Conservation (phyloP, 2,113 vertebrate species). For the Mus musculus region DNA sequence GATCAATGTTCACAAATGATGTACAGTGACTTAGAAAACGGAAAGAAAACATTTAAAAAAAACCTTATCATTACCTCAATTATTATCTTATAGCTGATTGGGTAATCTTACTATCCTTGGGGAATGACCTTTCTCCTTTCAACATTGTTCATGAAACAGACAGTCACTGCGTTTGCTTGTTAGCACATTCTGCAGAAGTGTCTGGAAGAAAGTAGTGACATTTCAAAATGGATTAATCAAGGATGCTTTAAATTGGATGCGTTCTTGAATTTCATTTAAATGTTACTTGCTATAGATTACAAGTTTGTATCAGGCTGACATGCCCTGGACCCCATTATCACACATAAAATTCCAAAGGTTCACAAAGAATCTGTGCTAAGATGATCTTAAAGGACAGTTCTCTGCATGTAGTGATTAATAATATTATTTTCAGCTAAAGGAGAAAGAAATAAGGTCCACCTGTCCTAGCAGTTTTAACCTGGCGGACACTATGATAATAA, state of each 20-base stretch:
- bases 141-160: not conserved
- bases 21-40: slow-evolving; percentile 41
- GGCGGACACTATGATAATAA: not conserved
- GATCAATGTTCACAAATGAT: not conserved
- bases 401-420: not conserved
- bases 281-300: slow-evolving; percentile 25
- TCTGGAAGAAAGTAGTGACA: slow-evolving; percentile 48
- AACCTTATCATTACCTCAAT: slow-evolving; percentile 25
- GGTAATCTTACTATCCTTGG: slow-evolving; percentile 6
- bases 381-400: not conserved
- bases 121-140: slow-evolving; percentile 56
- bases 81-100: not conserved
- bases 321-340: not conserved
- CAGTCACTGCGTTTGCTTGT: slow-evolving; percentile 19
- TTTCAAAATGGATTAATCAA: slow-evolving; percentile 54
- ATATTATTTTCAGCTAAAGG: not conserved
- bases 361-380: not conserved
- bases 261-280: slow-evolving; percentile 57
- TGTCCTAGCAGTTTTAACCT: not conserved
- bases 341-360: slow-evolving; percentile 20
- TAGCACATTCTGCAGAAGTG: not conserved
- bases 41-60: slow-evolving; percentile 35
- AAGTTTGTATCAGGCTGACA: not conserved
- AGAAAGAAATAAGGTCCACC: not conserved
- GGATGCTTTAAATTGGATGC: slow-evolving; percentile 26